These are phyloP conservation scores for Oxystoma pomonae DNA, from an alignment of 2,888 invertebrate species.

Conservation along the genomic window DNA sequence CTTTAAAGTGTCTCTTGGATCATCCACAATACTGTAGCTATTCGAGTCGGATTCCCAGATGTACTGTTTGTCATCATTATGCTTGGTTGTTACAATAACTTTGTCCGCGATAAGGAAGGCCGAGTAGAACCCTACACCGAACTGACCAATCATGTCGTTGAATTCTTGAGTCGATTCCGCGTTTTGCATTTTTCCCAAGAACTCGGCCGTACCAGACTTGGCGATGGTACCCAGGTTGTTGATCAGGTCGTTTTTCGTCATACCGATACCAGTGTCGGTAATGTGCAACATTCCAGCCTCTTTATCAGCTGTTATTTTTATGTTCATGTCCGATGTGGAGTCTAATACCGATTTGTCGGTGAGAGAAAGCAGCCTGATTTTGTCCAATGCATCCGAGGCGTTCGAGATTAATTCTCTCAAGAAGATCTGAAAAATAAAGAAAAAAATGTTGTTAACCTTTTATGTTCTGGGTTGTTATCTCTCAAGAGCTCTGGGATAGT, in stretches of 20 bases:
- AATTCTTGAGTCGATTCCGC: slow-evolving; percentile 64
- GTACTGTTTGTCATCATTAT: slow-evolving; percentile 90
- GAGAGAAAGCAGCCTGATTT: slow-evolving; percentile 89
- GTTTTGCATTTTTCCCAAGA: slow-evolving; percentile 75
- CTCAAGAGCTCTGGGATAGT: no score
- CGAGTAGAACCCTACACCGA: slow-evolving; percentile 99
- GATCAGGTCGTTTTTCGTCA: slow-evolving; percentile 91
- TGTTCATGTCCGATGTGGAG: slow-evolving; percentile 75
- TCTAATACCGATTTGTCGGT: slow-evolving; percentile 80
- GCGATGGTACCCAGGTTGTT: slow-evolving; percentile 77
- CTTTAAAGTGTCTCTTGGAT: slow-evolving; percentile 87
- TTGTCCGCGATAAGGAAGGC: slow-evolving; percentile 93
- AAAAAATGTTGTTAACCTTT: no score
- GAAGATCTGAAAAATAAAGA: slow-evolving; percentile 68
- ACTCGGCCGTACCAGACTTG: slow-evolving; percentile 26
- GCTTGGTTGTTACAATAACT: slow-evolving; percentile 93
- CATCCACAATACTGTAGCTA: slow-evolving; percentile 84
- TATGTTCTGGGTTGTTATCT: no score
- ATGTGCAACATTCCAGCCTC: slow-evolving; percentile 89
- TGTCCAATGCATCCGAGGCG: slow-evolving; percentile 98
- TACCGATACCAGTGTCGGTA: slow-evolving; percentile 95
- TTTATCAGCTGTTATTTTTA: slow-evolving; percentile 91
- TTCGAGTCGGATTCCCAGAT: slow-evolving; percentile 97
- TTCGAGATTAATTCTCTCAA: slow-evolving; percentile 97
- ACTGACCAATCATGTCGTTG: slow-evolving; percentile 98